Evolutionary conservation across 2,797 vertebrate genomes (phyloP).

Genomic region (Knipowitschia caucasica): DNA sequence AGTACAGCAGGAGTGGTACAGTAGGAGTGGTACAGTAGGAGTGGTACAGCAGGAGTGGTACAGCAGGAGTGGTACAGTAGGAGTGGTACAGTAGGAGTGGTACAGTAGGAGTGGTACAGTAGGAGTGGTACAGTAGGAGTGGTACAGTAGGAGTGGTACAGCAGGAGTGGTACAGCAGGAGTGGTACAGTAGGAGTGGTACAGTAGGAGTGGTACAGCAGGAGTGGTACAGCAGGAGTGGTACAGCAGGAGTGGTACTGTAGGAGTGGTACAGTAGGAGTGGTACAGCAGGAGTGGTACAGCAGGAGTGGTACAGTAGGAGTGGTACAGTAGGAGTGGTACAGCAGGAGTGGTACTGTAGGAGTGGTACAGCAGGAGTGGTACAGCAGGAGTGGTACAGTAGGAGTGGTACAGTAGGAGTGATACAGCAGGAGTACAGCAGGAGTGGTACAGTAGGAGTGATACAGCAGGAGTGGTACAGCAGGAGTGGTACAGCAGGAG

Average conservation of each 20-base stretch:
- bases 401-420: conserved; percentile 5
- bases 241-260: no score
- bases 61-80: conserved; percentile 5
- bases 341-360: conserved; percentile 4
- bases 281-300: conserved; percentile 1
- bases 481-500: conserved; percentile 5
- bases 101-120: conserved; percentile 3
- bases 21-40: conserved; percentile 6
- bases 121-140: conserved; percentile 1
- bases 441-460: conserved; percentile 1
- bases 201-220: conserved; percentile 3
- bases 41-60: not conserved
- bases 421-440: conserved; percentile 4
- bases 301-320: conserved; percentile 3
- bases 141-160: conserved; percentile 5
- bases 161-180: conserved; percentile 6
- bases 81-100: conserved; percentile 4
- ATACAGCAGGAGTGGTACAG: conserved; percentile 6
- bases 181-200: not conserved
- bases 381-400: conserved; percentile 6
- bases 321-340: conserved; percentile 4
- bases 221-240: conserved; percentile 6
- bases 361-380: not conserved
- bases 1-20: conserved; percentile 6
- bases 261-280: conserved; percentile 8